A percentile compares a stretch with the other conserved stretches of the same genome.
phyloP scores from a whole-genome alignment of 2,113 vertebrate species.

The Himantopus leucocephalus region DNA sequence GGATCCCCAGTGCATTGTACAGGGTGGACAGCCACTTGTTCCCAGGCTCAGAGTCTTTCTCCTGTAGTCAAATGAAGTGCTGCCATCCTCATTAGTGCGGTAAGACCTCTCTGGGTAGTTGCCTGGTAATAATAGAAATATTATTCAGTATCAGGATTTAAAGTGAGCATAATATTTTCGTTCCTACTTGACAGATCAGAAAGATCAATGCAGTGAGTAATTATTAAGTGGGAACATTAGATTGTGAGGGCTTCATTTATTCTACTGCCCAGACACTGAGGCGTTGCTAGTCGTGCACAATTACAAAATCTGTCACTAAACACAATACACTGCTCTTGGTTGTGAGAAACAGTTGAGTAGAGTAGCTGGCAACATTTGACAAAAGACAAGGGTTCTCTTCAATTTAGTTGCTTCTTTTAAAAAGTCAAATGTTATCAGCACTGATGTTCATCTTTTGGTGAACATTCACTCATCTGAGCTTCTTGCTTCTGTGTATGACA shows the following conservation, averaged over 20 bases:
- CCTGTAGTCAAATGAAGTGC: background rate
- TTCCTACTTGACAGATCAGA: background rate
- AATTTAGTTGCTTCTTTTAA: background rate
- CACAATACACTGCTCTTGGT: background rate
- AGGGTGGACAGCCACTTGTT: background rate
- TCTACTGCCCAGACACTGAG: background rate
- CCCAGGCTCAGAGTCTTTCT: background rate
- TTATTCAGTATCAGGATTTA: constrained; percentile 15
- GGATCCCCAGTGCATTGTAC: background rate
- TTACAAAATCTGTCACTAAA: constrained; percentile 3
- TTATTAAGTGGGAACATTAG: constrained; percentile 28
- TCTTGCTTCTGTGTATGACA: background rate
- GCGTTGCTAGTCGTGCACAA: background rate
- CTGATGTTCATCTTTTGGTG: background rate
- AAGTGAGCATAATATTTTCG: background rate
- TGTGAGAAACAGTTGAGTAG: background rate
- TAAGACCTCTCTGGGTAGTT: background rate
- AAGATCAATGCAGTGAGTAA: constrained; percentile 1
- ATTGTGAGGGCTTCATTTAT: constrained; percentile 30
- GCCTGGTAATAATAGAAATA: background rate
- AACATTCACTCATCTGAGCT: background rate
- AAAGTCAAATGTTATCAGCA: background rate
- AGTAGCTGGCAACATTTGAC: background rate
- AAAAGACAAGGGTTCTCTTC: background rate
- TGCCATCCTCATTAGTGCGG: background rate